Evolutionary conservation across 1,140 invertebrate genomes (phyloP).

Genomic region (Nasonia giraulti): DNA sequence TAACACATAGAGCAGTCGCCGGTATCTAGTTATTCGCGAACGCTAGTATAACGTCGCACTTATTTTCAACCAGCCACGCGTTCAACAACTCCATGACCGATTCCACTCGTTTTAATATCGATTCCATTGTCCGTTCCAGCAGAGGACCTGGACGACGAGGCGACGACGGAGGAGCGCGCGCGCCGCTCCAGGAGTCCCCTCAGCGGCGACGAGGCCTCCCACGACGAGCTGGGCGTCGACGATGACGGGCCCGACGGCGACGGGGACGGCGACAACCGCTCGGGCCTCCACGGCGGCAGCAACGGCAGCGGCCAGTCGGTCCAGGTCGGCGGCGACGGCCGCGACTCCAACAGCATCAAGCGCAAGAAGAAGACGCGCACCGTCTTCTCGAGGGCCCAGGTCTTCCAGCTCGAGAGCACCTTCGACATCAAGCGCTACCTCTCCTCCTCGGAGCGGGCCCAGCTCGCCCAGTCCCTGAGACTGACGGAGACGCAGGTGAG

Average conservation of each 20-base stretch:
- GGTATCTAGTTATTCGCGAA: background rate
- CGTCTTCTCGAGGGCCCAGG: constrained; percentile 95
- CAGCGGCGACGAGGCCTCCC: constrained; percentile 78
- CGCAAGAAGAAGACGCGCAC: constrained; percentile 99
- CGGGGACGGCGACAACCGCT: constrained; percentile 78
- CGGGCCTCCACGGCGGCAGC: constrained; percentile 69
- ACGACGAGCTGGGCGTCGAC: constrained; percentile 82
- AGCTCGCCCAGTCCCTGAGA: constrained; percentile 93
- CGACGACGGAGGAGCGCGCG: constrained; percentile 63
- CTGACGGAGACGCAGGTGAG: constrained; percentile 96
- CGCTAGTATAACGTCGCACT: too few relatives aligned
- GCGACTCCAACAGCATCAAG: constrained; percentile 78
- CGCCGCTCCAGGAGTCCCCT: constrained; percentile 66
- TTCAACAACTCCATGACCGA: too few relatives aligned
- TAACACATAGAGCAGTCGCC: background rate
- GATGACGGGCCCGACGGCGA: constrained; percentile 74
- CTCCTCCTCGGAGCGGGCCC: constrained; percentile 95
- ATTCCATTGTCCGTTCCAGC: constrained; percentile 7
- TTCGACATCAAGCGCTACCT: constrained; percentile 99
- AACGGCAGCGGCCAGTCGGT: constrained; percentile 66
- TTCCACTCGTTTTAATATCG: too few relatives aligned
- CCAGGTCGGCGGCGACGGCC: constrained; percentile 69
- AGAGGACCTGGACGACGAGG: constrained; percentile 73
- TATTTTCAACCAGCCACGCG: too few relatives aligned
- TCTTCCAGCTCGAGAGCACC: constrained; percentile 97